A percentile compares a stretch with the other conserved stretches of the same genome.
Conservation (phyloP, 2,797 vertebrate genomes). For the Cichlasoma orientale region DNA sequence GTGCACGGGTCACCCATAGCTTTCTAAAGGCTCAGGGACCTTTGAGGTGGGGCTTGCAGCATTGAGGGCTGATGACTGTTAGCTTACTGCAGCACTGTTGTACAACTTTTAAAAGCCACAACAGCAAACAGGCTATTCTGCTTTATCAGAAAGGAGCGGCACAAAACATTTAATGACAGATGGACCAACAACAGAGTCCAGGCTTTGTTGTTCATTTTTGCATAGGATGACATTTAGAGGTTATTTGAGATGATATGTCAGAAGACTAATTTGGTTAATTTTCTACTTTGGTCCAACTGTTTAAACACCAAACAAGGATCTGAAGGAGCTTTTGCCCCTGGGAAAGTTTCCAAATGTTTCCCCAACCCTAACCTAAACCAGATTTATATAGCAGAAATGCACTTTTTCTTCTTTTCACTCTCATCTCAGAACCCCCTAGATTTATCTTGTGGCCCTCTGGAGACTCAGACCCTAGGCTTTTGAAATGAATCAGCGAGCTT, state of each 20-base stretch:
- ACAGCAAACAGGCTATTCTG: neutral
- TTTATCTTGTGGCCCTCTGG: too few relatives aligned
- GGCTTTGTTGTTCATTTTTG: neutral
- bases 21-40: neutral
- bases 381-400: neutral
- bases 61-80: neutral
- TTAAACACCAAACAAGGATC: neutral
- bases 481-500: too few relatives aligned
- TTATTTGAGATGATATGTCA: neutral
- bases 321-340: neutral
- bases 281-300: neutral
- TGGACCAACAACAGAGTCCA: too few relatives aligned
- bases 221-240: neutral
- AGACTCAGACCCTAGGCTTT: too few relatives aligned
- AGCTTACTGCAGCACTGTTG: neutral
- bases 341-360: neutral
- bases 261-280: neutral
- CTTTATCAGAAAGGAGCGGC: neutral
- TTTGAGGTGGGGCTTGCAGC: neutral
- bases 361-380: neutral
- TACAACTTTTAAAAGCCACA: neutral
- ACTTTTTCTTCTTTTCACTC: neutral
- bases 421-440: too few relatives aligned
- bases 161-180: neutral
- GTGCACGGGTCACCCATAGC: neutral